phyloP scores from a whole-genome alignment of 2,888 invertebrate species.

The Phlogophora meticulosa region DNA sequence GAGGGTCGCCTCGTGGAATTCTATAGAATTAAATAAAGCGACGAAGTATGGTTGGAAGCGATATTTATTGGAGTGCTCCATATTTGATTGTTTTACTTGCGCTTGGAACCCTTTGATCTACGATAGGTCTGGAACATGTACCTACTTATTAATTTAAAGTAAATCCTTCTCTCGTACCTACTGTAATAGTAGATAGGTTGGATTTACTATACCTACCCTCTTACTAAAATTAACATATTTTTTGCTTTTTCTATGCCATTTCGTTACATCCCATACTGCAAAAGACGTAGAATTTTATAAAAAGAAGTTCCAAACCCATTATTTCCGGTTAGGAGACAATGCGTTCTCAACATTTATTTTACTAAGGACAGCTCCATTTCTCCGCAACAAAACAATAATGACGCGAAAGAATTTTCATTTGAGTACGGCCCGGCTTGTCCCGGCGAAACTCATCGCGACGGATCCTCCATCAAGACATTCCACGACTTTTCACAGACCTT shows the following conservation, averaged over 20 bases:
- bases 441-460: constrained; percentile 74
- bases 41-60: constrained; percentile 66
- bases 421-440: constrained; percentile 76
- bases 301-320: constrained; percentile 48
- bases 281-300: constrained; percentile 43
- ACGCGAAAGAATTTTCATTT: constrained; percentile 87
- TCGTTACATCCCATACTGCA: constrained; percentile 18
- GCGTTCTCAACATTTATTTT: constrained; percentile 66
- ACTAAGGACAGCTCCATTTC: constrained; percentile 70
- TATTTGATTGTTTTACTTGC: constrained; percentile 44
- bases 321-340: constrained; percentile 57
- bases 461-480: constrained; percentile 83
- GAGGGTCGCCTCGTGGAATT: constrained; percentile 67
- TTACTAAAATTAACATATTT: constrained; percentile 23
- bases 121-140: background rate
- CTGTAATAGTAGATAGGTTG: background rate
- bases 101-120: constrained; percentile 23
- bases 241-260: constrained; percentile 19
- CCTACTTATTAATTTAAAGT: constrained; percentile 9
- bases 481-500: constrained; percentile 82
- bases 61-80: constrained; percentile 66
- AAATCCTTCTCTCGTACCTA: background rate
- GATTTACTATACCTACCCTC: background rate
- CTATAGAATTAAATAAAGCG: constrained; percentile 79
- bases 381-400: constrained; percentile 83